Base-by-base conservation (phyloP, 2,113 vertebrate genomes). In the Microcebus griseorufus region DNA sequence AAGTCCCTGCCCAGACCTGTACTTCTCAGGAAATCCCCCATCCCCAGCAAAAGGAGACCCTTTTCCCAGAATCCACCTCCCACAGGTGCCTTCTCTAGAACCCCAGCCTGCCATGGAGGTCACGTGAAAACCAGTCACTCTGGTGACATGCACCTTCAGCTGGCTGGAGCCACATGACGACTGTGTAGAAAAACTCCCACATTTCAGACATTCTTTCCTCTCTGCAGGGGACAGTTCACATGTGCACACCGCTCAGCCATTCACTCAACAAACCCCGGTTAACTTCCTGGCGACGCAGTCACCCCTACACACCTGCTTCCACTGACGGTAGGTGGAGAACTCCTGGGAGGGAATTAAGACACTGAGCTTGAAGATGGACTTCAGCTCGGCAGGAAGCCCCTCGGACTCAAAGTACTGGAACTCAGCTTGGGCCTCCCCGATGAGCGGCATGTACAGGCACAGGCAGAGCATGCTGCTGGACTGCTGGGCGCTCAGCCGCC, bases 381-480 rank as follows among this genome's bases (percentile, higher is more conserved):
- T 99, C 85, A 99, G 99, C 62, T 99, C 98, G 0, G 99, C 98
- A 0, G 99, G 99, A 18, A 99, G 99, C 27, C 99, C 99, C 95
- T 99, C 99, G 0, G 99, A 99, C 88, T 99, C 99, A 8, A 99
- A 99, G 95, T 99, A 99, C 53, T 99, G 99, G 96, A 99, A 99
- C 94, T 99, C 99, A 0, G 99, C 70, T 80, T 99, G 99, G 4
- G 98, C 95, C 96, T 99, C 99, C 96, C 99, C 99, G 0, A 98
- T 98, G 88, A 98, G 98, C 0, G 99, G 99, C 90, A 99, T 98
- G 9, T 99, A 99, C 60, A 99, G 98, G 96, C 99, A 99, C 94
- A 99, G 98, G 84, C 99, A 99, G 73, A 99, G 99, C 99, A 99
- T 99, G 85, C 48, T 97, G 96, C 48, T 45, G 6, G 0, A 0